Percentiles rank a stretch among this genome's conserved stretches.
These are phyloP conservation scores for Neosilurus hyrtlii DNA, from an alignment of 2,797 vertebrate genomes.

Conservation along the genomic window DNA sequence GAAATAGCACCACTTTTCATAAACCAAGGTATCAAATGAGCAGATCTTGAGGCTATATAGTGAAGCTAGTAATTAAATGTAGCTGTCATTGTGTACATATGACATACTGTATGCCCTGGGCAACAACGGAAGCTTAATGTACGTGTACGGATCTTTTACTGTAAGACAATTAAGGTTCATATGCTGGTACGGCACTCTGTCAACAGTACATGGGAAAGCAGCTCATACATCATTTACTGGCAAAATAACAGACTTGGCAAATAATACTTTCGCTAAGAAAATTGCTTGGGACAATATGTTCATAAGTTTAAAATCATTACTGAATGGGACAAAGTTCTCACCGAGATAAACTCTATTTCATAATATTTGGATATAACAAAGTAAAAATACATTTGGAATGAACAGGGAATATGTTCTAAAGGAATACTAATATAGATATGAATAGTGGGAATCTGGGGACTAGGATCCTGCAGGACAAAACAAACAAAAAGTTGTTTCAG, in stretches of 20 bases:
- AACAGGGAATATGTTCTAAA: not conserved
- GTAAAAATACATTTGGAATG: no score
- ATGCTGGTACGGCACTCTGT: conserved; percentile 19
- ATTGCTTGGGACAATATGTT: not conserved
- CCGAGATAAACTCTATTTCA: not conserved
- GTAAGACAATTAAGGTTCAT: conserved; percentile 42
- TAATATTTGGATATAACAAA: not conserved
- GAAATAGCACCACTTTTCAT: not conserved
- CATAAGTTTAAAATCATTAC: not conserved
- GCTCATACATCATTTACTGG: not conserved
- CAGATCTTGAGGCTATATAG: conserved; percentile 27
- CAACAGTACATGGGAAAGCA: conserved; percentile 8
- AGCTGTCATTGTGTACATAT: conserved; percentile 29
- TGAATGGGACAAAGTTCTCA: not conserved
- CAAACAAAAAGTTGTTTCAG: not conserved
- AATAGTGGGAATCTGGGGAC: not conserved
- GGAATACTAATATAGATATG: not conserved
- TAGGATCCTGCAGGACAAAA: not conserved
- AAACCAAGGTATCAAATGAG: conserved; percentile 15
- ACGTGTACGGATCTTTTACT: conserved; percentile 24
- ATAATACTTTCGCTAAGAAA: conserved; percentile 10
- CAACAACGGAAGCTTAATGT: conserved; percentile 42
- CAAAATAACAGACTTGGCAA: conserved; percentile 8
- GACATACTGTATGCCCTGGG: conserved; percentile 37
- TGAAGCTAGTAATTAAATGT: conserved; percentile 46